Percentiles rank a stretch among this genome's conserved stretches.
phyloP scores from a whole-genome alignment of 2,113 vertebrate species.

The Holacanthus passer region DNA sequence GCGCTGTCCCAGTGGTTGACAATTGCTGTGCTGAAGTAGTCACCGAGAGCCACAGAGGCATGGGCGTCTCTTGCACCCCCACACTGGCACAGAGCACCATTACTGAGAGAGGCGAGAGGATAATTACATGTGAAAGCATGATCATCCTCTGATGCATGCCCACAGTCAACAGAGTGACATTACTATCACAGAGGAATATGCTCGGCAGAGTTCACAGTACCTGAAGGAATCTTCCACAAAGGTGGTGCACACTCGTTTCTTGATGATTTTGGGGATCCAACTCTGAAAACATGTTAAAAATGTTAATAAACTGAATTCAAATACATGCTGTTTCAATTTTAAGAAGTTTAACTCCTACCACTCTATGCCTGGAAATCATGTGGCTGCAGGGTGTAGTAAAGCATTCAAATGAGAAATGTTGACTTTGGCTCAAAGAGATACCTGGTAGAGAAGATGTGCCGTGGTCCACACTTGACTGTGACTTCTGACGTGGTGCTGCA shows the following conservation, averaged over 20 bases:
- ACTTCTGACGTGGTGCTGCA: constrained; percentile 59
- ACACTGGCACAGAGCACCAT: constrained; percentile 87
- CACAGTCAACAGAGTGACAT: background rate
- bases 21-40: constrained; percentile 90
- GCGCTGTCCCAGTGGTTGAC: constrained; percentile 89
- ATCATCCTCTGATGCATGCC: background rate
- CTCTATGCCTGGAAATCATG: constrained; percentile 27
- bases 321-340: background rate
- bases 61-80: constrained; percentile 82
- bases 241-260: constrained; percentile 90
- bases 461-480: constrained; percentile 58
- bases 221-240: constrained; percentile 87
- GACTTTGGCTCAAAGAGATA: constrained; percentile 36
- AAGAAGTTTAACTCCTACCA: background rate
- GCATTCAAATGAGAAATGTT: constrained; percentile 2
- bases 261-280: constrained; percentile 90
- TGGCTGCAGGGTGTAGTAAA: constrained; percentile 16
- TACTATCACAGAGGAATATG: background rate
- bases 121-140: background rate
- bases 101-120: constrained; percentile 60
- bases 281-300: constrained; percentile 78
- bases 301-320: background rate
- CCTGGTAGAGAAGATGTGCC: constrained; percentile 26
- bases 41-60: constrained; percentile 84
- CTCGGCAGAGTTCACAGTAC: constrained; percentile 60